These are phyloP conservation scores for Eristalinus aeneus DNA, from an alignment of 2,888 invertebrate species.

Conservation along the genomic window DNA sequence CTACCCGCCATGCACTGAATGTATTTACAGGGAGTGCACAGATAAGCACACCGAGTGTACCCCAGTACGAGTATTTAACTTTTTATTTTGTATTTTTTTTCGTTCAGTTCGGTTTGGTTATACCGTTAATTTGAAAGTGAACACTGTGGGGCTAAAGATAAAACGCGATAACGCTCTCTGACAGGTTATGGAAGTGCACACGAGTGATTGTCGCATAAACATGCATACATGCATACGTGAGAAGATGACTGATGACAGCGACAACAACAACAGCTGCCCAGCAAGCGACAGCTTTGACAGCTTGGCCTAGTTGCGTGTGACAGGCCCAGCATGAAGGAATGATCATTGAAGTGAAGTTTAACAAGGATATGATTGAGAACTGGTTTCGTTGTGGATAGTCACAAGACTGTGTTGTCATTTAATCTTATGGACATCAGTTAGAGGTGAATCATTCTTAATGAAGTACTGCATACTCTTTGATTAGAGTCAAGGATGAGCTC, in stretches of 20 bases:
- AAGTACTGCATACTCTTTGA: no score
- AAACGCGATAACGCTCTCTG: slow-evolving; percentile 26
- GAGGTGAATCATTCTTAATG: no score
- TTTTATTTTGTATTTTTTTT: slow-evolving; percentile 4
- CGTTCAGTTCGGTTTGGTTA: slow-evolving; percentile 25
- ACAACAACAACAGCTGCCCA: background rate
- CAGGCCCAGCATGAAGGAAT: background rate
- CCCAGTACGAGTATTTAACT: slow-evolving; percentile 20
- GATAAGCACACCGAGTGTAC: slow-evolving; percentile 43
- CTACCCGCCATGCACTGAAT: background rate
- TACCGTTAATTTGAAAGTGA: slow-evolving; percentile 63
- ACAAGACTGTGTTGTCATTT: no score
- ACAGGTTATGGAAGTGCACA: slow-evolving; percentile 35
- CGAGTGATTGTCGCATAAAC: background rate
- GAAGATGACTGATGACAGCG: slow-evolving; percentile 21
- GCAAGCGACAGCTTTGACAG: background rate
- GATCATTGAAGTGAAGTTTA: background rate
- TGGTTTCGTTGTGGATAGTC: background rate
- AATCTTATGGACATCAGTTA: no score
- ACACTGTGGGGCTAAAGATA: slow-evolving; percentile 53
- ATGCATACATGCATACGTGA: background rate
- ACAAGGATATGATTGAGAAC: background rate
- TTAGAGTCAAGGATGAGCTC: no score
- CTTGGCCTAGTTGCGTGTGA: background rate
- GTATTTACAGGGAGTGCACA: slow-evolving; percentile 7